These are phyloP conservation scores for Australoheros scitulus DNA, from an alignment of 2,113 vertebrate genomes.

Conservation along the genomic window DNA sequence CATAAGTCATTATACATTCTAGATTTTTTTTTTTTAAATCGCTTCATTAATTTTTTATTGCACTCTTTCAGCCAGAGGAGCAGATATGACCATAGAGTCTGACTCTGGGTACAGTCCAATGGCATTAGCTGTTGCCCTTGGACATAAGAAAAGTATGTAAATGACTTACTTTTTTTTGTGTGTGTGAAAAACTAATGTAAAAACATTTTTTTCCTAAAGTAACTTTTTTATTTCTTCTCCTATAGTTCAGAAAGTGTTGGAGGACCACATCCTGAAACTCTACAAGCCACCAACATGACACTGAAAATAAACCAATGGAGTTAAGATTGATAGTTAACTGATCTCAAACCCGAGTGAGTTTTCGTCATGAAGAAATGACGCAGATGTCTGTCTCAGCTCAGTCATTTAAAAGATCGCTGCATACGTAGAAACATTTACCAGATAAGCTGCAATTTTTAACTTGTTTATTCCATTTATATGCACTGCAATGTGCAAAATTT, in stretches of 20 bases:
- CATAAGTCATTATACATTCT: background rate
- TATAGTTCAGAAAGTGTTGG: slow-evolving; percentile 87
- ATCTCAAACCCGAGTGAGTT: background rate
- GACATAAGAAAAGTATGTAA: slow-evolving; percentile 88
- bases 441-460: background rate
- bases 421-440: slow-evolving; percentile 17
- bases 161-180: background rate
- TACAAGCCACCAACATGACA: slow-evolving; percentile 67
- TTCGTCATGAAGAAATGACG: background rate
- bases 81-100: slow-evolving; percentile 92
- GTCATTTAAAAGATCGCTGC: background rate
- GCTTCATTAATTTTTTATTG: background rate
- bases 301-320: background rate
- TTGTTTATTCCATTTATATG: slow-evolving; percentile 38
- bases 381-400: background rate
- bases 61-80: slow-evolving; percentile 76
- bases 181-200: background rate
- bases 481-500: background rate
- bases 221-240: slow-evolving; percentile 4
- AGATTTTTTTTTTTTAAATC: background rate
- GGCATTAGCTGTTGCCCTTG: slow-evolving; percentile 92
- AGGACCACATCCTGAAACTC: slow-evolving; percentile 86
- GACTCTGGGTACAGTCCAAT: slow-evolving; percentile 95
- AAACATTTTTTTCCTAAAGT: background rate
- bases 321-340: background rate